Evolutionary conservation across 2,797 vertebrate species (phyloP).

Genomic region (Astyanax mexicanus): DNA sequence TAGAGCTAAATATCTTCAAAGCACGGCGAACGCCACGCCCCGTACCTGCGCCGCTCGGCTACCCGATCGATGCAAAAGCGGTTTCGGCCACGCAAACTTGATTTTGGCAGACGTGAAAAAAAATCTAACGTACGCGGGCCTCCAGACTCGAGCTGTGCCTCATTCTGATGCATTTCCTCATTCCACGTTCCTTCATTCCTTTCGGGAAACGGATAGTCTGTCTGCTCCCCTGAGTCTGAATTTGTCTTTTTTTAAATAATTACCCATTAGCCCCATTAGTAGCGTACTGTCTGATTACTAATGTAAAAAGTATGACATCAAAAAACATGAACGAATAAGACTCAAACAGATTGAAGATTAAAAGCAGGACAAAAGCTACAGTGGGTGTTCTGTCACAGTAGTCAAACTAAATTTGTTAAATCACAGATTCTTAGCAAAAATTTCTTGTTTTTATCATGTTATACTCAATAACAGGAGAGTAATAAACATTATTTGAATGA

Average conservation of each 20-base stretch:
- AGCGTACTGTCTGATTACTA: not conserved
- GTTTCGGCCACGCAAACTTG: slow-evolving; percentile 62
- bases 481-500: no score
- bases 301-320: not conserved
- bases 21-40: slow-evolving; percentile 66
- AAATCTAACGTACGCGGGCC: not conserved
- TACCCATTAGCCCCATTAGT: no score
- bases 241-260: no score
- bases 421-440: no score
- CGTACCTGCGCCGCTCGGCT: slow-evolving; percentile 59
- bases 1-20: slow-evolving; percentile 85
- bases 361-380: no score
- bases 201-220: not conserved
- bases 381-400: no score
- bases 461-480: no score
- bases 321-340: not conserved
- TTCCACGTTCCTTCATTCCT: not conserved
- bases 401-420: no score
- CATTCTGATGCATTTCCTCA: not conserved
- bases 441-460: no score
- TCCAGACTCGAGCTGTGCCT: not conserved
- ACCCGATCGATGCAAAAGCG: slow-evolving; percentile 72
- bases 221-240: not conserved
- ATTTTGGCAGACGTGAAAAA: slow-evolving; percentile 53
- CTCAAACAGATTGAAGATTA: not conserved